Evolutionary conservation across 2,113 vertebrate genomes (phyloP).

Genomic region (Urocitellus parryii): DNA sequence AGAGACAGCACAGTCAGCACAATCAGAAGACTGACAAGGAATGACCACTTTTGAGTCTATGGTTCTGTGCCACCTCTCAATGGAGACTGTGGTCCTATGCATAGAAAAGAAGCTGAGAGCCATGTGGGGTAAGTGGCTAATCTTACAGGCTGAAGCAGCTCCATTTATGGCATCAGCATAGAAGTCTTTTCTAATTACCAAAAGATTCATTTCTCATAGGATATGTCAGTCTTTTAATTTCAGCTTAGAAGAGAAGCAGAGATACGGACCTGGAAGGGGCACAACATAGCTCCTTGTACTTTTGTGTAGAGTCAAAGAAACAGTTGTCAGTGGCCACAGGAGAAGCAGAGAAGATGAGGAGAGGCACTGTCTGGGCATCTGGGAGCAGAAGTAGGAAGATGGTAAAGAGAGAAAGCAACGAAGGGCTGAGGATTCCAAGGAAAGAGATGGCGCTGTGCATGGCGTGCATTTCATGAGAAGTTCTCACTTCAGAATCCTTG

Average conservation of each 20-base stretch:
- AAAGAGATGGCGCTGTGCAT: background rate
- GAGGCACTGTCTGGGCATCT: background rate
- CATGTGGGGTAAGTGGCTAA: background rate
- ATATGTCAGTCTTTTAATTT: constrained; percentile 49
- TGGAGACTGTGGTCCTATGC: background rate
- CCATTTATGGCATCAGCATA: background rate
- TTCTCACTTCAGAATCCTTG: constrained; percentile 10
- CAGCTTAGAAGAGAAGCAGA: background rate
- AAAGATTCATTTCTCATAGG: background rate
- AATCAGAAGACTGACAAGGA: background rate
- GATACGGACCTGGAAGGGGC: background rate
- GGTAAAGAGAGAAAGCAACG: background rate
- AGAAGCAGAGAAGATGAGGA: background rate
- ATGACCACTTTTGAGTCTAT: background rate
- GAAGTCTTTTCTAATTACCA: background rate
- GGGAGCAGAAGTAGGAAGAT: background rate
- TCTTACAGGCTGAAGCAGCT: background rate
- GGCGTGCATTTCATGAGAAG: background rate
- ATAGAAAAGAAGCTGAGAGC: background rate
- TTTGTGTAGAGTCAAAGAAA: background rate
- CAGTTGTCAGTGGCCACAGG: background rate
- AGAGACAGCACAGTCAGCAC: background rate
- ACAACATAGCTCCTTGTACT: background rate
- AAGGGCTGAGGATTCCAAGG: background rate
- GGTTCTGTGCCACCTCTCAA: background rate